Base-by-base conservation (phyloP, 2,888 invertebrate genomes). In the Atethmia centrago region DNA sequence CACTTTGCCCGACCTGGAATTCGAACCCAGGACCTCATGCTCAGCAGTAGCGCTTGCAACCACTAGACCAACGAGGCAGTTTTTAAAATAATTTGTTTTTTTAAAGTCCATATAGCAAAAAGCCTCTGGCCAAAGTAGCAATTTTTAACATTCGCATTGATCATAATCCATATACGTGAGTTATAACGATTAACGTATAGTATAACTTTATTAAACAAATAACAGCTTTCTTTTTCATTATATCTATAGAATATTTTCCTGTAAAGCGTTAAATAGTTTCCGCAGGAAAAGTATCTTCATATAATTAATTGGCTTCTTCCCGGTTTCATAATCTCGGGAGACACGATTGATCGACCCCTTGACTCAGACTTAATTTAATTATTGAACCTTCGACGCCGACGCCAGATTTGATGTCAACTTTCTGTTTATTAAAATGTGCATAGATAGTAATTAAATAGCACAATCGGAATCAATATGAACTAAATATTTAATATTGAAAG, bases 261-360 rank as follows among this genome's bases (percentile, higher is more conserved):
- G 21, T 55, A 63, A 65, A 67, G 31, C 31, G n/a, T 71, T 64
- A 77, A 71, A 71, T 76, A 84, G 73, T 79, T 86, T 85, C 77
- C 72, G 25, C 83, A 86, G 84, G 80, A 80, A 88, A 89, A 85
- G 82, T 85, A 87, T 85, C 89, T 82, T 81, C 80, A 83, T 81
- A 89, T 92, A 93, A 94, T 94, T 94, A 94, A 93, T 93, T 92
- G 90, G 90, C 90, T 91, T 89, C 89, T 88, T 91, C 88, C 88
- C 87, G 83, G 88, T 85, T 89, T 91, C 89, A 90, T 92, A 92
- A 91, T 92, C 92, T 90, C 90, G 62, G 74, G 90, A 88, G 91
- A 89, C 85, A 85, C 89, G 87, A 92, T 93, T 91, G 93, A 93
- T 93, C 91, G 90, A 90, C 91, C 92, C 87, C 79, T 61, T 25